Conservation (phyloP, 1,140 invertebrate genomes). For the Halesus radiatus region DNA sequence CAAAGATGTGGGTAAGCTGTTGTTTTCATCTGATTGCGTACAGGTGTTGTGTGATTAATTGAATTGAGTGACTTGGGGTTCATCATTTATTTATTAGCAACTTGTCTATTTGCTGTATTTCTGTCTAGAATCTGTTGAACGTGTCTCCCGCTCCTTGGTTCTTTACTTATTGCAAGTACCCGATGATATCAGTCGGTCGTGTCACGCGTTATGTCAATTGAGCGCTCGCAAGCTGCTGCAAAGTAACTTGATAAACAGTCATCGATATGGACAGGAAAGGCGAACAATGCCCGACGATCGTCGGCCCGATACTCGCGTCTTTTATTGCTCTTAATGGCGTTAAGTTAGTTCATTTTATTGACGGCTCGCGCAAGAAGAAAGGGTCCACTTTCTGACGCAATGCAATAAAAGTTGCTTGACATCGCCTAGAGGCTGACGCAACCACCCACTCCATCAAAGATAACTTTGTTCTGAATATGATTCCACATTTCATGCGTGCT, state of each 20-base stretch:
- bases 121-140: too few species aligned
- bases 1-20: too few species aligned
- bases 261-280: slow-evolving; percentile 11
- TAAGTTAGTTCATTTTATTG: not conserved
- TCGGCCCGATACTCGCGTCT: not conserved
- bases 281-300: slow-evolving; percentile 5
- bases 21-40: too few species aligned
- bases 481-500: too few species aligned
- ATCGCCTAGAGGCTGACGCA: not conserved
- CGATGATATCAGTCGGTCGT: not conserved
- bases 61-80: too few species aligned
- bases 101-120: too few species aligned
- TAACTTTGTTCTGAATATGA: not conserved
- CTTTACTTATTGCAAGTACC: not conserved
- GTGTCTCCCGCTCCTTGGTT: not conserved
- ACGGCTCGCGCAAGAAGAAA: slow-evolving; percentile 1
- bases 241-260: slow-evolving; percentile 2
- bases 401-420: slow-evolving; percentile 8
- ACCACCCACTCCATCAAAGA: not conserved
- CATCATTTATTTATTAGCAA: too few species aligned
- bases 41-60: too few species aligned
- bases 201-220: not conserved
- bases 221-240: not conserved
- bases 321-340: slow-evolving; percentile 25
- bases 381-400: slow-evolving; percentile 12